A percentile compares a stretch with the other conserved stretches of the same genome.
phyloP scores from a whole-genome alignment of 2,113 vertebrate genomes.

The Petromus typicus region DNA sequence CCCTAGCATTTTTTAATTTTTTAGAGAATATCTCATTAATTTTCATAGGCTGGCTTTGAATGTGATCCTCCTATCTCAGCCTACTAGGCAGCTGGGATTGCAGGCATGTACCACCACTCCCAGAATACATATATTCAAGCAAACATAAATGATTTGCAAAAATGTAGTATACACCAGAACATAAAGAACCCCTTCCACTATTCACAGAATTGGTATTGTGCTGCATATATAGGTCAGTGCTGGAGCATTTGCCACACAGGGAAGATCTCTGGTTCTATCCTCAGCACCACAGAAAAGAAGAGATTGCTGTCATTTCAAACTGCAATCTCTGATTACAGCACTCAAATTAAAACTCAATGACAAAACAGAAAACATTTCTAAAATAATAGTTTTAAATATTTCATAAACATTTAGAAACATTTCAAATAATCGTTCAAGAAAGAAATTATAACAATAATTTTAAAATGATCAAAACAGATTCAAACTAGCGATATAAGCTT shows the following conservation, averaged over 20 bases:
- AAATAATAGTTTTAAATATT: neutral
- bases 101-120: neutral
- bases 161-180: neutral
- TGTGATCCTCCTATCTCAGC: neutral
- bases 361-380: neutral
- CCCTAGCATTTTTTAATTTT: neutral
- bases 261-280: neutral
- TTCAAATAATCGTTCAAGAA: neutral
- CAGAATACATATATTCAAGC: neutral
- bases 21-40: neutral
- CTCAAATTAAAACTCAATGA: neutral
- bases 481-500: too few species aligned
- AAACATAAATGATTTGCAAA: slow-evolving; percentile 2
- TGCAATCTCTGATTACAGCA: too few species aligned
- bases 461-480: too few species aligned
- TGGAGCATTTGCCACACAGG: neutral
- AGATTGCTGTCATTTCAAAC: neutral
- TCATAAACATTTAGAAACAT: too few species aligned
- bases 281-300: neutral
- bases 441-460: too few species aligned
- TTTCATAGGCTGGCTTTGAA: neutral
- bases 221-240: neutral
- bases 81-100: neutral
- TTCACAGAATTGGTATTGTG: neutral
- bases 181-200: neutral